A percentile compares a stretch with the other conserved stretches of the same genome.
phyloP scores from a whole-genome alignment of 1,140 invertebrate genomes.

The Mamestra configurata region DNA sequence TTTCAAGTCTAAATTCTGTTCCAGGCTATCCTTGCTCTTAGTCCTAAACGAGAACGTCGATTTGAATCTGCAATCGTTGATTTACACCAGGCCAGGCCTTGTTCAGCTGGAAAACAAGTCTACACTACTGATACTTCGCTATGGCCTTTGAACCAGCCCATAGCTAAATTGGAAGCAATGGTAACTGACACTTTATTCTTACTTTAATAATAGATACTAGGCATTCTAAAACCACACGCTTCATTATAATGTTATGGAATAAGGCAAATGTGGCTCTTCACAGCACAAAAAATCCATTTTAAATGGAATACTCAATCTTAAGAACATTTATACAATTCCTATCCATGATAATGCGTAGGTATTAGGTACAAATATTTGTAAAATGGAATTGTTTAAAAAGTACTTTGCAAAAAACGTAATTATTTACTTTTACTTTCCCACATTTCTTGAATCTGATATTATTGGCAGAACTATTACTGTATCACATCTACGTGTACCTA shows the following conservation, averaged over 20 bases:
- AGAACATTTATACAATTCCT: too few species aligned
- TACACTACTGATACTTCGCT: conserved; percentile 73
- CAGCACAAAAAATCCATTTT: too few species aligned
- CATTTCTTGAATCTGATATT: background rate
- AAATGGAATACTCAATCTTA: too few species aligned
- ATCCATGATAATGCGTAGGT: too few species aligned
- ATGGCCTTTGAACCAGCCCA: conserved; percentile 90
- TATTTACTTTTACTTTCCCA: background rate
- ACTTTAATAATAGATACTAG: background rate
- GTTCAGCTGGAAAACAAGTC: conserved; percentile 90
- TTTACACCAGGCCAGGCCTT: conserved; percentile 82
- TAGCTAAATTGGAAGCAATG: conserved; percentile 88
- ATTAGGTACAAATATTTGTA: too few species aligned
- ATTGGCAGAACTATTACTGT: too few species aligned
- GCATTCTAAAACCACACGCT: too few species aligned
- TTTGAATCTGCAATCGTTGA: conserved; percentile 84
- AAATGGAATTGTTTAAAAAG: too few species aligned
- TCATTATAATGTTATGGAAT: too few species aligned
- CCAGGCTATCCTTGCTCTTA: background rate
- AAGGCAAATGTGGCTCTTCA: too few species aligned
- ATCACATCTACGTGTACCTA: background rate
- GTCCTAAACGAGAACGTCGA: conserved; percentile 36
- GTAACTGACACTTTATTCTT: conserved; percentile 75
- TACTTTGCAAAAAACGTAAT: too few species aligned
- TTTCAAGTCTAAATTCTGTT: background rate